A percentile compares a stretch with the other conserved stretches of the same genome.
phyloP scores from a whole-genome alignment of 2,888 invertebrate species.

The Cabera pusaria region DNA sequence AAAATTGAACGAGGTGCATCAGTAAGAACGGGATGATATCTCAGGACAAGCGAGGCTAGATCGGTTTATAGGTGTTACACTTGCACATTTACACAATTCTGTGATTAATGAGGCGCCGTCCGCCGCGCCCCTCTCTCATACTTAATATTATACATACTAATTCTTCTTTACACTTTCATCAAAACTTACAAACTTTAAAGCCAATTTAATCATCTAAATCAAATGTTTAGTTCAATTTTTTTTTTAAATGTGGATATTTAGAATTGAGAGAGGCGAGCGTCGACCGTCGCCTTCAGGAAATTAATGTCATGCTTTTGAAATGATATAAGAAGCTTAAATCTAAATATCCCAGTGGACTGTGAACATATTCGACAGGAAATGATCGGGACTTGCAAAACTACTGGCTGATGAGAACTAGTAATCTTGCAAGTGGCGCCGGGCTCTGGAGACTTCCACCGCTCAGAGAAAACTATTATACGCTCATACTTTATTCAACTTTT shows the following conservation, averaged over 20 bases:
- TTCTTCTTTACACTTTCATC: too few relatives aligned
- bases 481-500: too few relatives aligned
- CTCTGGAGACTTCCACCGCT: constrained; percentile 58
- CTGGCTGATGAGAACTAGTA: constrained; percentile 61
- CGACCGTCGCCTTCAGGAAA: constrained; percentile 61
- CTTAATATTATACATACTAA: too few relatives aligned
- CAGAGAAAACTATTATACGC: constrained; percentile 44
- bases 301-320: constrained; percentile 76
- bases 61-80: constrained; percentile 76
- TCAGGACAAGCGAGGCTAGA: constrained; percentile 81
- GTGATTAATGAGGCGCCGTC: constrained; percentile 57
- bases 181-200: neutral
- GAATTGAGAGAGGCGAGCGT: constrained; percentile 48
- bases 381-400: constrained; percentile 76
- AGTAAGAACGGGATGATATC: constrained; percentile 80
- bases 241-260: too few relatives aligned
- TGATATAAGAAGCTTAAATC: constrained; percentile 77
- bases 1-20: constrained; percentile 83
- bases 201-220: constrained; percentile 9
- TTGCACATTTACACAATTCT: constrained; percentile 78
- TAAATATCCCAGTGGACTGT: constrained; percentile 77
- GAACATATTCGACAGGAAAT: constrained; percentile 74
- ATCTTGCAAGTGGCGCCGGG: constrained; percentile 69
- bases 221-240: constrained; percentile 1
- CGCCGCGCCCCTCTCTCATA: constrained; percentile 45